Base-by-base conservation (phyloP, 2,797 vertebrate species). In the Erpetoichthys calabaricus region DNA sequence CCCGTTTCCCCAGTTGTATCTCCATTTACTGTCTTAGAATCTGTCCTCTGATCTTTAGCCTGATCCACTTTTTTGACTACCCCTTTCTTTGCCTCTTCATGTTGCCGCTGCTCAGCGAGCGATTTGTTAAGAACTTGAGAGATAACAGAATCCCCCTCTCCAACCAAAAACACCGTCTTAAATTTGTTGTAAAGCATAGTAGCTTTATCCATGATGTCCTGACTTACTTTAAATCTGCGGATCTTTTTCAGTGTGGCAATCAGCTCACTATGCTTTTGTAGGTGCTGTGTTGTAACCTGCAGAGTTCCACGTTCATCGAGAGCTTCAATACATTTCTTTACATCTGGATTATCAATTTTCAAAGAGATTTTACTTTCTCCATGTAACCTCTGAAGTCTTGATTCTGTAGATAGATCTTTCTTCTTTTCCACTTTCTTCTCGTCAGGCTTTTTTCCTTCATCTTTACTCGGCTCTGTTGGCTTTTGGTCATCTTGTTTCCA, bases 121-220 rank as follows among this genome's bases (percentile, higher is more conserved):
- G 93, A 97, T 73, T 94, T 96, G 79, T 97, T 98, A 62, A 98
- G 83, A 62, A 98, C 95, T 73, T 97, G 92, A 51, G 90, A 94
- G 71, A 98, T 88, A 68, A 92, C 86, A 45, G 87, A 89, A 77
- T 98, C 94, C 1, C 93, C 95, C 74, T 99, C 94, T 51, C 94
- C 94, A 57, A 94, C 92, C 65, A 99, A 83, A 69, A 99, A 99
- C 93, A 98, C 97, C 42, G 86, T 97, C 77, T 98, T 99, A 67
- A 94, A 99, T 73, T 97, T 97, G 80, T 97, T 95, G 57, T 98
- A 98, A 41, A 98, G 70, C 95, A 99, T 99, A 53, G 89, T 91
- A 67, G 95, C 89, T 66, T 99, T 98, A 68, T 97, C 93, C 94
- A 99, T 94, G 66, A 99, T 86, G 72, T 97, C 86, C 75, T 97